phyloP scores from a whole-genome alignment of 2,797 vertebrate genomes.

The Rhabdophis nuchalis region DNA sequence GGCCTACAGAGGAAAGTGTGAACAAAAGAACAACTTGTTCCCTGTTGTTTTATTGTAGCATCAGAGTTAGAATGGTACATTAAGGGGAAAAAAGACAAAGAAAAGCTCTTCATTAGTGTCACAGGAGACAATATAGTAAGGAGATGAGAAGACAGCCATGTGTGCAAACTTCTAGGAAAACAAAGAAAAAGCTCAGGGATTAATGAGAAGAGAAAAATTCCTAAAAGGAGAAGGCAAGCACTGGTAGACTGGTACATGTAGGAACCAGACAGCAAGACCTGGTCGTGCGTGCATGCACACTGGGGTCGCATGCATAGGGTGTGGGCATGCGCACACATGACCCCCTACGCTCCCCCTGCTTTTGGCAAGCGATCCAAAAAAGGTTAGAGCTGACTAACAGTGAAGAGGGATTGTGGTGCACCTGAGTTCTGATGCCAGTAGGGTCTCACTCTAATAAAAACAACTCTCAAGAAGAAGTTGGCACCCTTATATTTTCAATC shows the following conservation, averaged over 20 bases:
- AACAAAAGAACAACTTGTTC: not conserved
- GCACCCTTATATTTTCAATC: not conserved
- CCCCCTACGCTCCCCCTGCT: too few species aligned
- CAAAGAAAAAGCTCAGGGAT: not conserved
- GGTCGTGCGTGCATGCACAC: too few species aligned
- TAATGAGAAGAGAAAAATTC: not conserved
- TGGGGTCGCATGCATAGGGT: too few species aligned
- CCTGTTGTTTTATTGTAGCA: not conserved
- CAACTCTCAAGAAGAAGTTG: not conserved
- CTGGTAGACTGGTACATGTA: not conserved
- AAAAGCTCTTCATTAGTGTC: not conserved
- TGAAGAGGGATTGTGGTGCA: not conserved
- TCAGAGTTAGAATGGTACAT: not conserved
- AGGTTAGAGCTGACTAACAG: not conserved
- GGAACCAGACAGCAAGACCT: not conserved
- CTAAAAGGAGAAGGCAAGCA: not conserved
- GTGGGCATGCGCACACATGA: too few species aligned
- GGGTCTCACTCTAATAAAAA: not conserved
- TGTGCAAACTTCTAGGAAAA: not conserved
- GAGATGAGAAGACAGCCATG: not conserved
- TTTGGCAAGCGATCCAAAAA: too few species aligned
- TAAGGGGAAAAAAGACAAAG: not conserved
- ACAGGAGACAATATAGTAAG: not conserved
- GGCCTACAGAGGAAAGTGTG: not conserved
- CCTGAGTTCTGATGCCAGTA: not conserved